A percentile compares a stretch with the other conserved stretches of the same genome.
Conservation (phyloP, 2,113 vertebrate genomes). For the Ariopsis seemanni region DNA sequence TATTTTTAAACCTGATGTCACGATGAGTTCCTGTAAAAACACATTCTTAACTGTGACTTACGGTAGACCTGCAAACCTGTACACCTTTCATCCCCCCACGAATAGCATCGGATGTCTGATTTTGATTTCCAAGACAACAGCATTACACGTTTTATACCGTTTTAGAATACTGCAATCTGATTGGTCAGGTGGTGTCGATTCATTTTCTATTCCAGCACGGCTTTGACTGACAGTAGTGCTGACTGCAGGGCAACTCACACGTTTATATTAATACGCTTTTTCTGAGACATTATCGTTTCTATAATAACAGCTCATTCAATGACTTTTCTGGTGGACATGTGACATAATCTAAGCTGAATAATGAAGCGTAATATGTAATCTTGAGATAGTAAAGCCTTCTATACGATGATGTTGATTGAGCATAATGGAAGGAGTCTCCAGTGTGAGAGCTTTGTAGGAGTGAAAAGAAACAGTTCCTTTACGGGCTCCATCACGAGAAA, state of each 20-base stretch:
- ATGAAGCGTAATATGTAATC: too few relatives aligned
- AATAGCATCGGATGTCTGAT: background rate
- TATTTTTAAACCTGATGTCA: slow-evolving; percentile 15
- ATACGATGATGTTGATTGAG: background rate
- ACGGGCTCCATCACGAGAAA: background rate
- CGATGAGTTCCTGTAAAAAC: background rate
- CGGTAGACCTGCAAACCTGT: background rate
- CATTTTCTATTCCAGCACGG: background rate
- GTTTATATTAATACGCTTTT: background rate
- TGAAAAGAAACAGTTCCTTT: background rate
- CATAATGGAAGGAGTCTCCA: background rate
- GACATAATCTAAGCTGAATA: too few relatives aligned
- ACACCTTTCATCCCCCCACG: background rate
- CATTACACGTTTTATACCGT: background rate
- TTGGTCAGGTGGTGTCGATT: background rate
- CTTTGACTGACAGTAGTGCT: background rate
- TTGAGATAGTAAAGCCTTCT: background rate
- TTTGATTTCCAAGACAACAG: background rate
- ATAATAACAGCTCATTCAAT: background rate
- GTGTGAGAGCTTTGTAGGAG: background rate
- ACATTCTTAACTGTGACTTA: background rate
- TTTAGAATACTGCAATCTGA: background rate
- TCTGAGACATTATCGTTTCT: background rate
- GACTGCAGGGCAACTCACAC: background rate
- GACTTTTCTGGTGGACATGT: too few relatives aligned